phyloP scores from a whole-genome alignment of 2,888 invertebrate species.

The Stomorhina lunata region DNA sequence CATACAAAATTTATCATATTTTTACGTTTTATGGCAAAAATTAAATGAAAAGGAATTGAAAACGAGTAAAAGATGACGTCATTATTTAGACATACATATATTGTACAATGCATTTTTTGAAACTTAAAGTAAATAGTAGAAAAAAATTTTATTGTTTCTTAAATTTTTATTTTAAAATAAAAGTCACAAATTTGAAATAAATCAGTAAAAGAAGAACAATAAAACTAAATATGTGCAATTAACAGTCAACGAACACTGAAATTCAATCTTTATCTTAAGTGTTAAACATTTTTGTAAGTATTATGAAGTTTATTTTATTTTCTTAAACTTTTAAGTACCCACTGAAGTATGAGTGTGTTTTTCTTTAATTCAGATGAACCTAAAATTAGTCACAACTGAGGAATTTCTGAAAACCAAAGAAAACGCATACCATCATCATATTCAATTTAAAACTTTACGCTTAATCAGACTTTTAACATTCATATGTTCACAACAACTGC shows the following conservation, averaged over 20 bases:
- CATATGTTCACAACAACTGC: constrained; percentile 17
- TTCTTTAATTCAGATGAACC: constrained; percentile 37
- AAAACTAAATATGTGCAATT: neutral
- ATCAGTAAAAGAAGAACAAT: neutral
- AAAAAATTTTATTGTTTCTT: neutral
- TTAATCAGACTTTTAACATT: neutral
- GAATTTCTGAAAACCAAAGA: constrained; percentile 25
- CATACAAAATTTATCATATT: constrained; percentile 28
- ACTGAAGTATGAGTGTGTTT: neutral
- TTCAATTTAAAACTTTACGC: neutral
- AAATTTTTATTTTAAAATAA: constrained; percentile 3
- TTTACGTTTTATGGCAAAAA: constrained; percentile 1
- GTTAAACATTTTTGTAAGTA: too few species aligned
- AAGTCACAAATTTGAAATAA: neutral
- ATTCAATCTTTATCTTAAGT: constrained; percentile 14
- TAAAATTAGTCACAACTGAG: constrained; percentile 43
- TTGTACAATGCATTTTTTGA: too few species aligned
- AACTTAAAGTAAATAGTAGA: neutral
- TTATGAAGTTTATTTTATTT: neutral
- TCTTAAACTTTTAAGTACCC: neutral
- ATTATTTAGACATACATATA: neutral
- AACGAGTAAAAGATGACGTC: constrained; percentile 35
- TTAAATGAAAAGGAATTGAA: neutral
- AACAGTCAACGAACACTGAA: neutral
- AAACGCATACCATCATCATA: neutral